Conservation (phyloP, 2,888 invertebrate species). For the Phortica magna region DNA sequence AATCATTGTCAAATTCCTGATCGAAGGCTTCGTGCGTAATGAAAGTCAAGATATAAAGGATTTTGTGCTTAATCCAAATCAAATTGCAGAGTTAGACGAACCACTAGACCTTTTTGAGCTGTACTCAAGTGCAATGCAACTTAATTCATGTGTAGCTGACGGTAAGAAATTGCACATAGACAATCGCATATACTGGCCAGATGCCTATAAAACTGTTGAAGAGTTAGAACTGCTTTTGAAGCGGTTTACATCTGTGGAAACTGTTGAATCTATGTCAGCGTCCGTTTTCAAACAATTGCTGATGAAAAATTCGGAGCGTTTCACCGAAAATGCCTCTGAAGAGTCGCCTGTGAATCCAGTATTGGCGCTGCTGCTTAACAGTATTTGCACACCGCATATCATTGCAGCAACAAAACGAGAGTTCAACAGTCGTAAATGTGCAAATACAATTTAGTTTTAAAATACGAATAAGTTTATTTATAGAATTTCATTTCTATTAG, state of each 20-base stretch:
- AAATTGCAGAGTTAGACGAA: constrained; percentile 76
- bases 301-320: constrained; percentile 52
- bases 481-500: constrained; percentile 6
- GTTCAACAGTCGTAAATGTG: constrained; percentile 67
- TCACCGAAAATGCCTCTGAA: background rate
- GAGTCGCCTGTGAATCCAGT: constrained; percentile 37
- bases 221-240: constrained; percentile 59
- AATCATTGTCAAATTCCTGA: constrained; percentile 83
- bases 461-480: constrained; percentile 14
- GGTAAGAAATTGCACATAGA: constrained; percentile 12
- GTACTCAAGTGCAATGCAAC: constrained; percentile 49
- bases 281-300: constrained; percentile 42
- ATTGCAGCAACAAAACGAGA: constrained; percentile 80
- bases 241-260: constrained; percentile 27
- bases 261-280: constrained; percentile 52
- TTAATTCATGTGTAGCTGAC: constrained; percentile 29
- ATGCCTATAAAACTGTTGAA: constrained; percentile 74
- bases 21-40: constrained; percentile 81
- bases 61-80: constrained; percentile 84
- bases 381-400: constrained; percentile 83
- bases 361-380: constrained; percentile 80
- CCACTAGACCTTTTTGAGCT: constrained; percentile 52
- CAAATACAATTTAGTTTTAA: background rate
- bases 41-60: constrained; percentile 79
- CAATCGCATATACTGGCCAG: constrained; percentile 59